Evolutionary conservation across 2,888 invertebrate species (phyloP).

Genomic region (Brachyopa scutellaris): DNA sequence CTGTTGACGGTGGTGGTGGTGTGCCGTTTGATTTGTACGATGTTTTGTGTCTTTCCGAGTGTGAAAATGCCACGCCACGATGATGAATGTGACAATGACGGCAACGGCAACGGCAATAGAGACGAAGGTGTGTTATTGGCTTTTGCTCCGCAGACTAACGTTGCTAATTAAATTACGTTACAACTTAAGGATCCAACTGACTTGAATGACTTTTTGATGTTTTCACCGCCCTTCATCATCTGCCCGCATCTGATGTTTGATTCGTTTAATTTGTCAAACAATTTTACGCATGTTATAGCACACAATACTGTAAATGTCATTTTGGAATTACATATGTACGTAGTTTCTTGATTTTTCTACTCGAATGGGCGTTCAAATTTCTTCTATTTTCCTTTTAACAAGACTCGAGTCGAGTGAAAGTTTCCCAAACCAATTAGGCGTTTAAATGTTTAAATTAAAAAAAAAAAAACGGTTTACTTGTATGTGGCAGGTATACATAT

Average conservation of each 20-base stretch:
- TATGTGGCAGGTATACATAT: not conserved
- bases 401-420: conserved; percentile 5
- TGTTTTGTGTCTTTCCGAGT: conserved; percentile 34
- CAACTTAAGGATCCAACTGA: conserved; percentile 22
- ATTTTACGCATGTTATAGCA: conserved; percentile 55
- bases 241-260: conserved; percentile 45
- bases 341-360: conserved; percentile 19
- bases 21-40: conserved; percentile 39
- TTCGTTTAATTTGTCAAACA: conserved; percentile 65
- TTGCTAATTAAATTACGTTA: conserved; percentile 60
- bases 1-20: conserved; percentile 6
- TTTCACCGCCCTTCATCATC: not conserved
- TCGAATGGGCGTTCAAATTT: conserved; percentile 11
- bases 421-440: conserved; percentile 57
- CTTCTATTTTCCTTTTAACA: not conserved
- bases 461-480: not conserved
- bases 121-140: conserved; percentile 32
- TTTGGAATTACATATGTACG: conserved; percentile 35
- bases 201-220: conserved; percentile 58
- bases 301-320: conserved; percentile 15
- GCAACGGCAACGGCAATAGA: not conserved
- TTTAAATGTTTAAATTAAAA: conserved; percentile 55
- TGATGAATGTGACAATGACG: conserved; percentile 1
- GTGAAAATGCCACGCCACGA: conserved; percentile 51
- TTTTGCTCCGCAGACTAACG: conserved; percentile 11